Conservation (phyloP, 2,797 vertebrate species). For the Mormyrops attenuatus region DNA sequence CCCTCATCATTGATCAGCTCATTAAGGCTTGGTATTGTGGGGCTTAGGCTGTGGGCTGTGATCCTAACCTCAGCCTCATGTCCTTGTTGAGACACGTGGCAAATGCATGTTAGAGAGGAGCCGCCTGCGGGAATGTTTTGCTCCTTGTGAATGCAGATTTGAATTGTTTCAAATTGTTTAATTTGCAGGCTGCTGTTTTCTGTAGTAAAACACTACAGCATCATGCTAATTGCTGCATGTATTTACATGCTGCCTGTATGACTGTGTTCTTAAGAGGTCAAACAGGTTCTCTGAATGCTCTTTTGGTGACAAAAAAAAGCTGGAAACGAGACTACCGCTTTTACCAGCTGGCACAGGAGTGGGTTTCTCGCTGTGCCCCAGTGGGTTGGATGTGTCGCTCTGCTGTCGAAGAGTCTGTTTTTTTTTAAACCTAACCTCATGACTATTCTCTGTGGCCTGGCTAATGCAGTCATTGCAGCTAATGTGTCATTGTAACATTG, state of each 20-base stretch:
- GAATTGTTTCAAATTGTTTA: not conserved
- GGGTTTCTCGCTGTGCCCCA: not conserved
- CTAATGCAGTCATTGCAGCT: not conserved
- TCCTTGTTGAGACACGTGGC: not conserved
- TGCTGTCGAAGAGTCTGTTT: not conserved
- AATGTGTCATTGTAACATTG: slow-evolving; percentile 15
- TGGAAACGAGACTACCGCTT: not conserved
- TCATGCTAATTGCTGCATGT: not conserved
- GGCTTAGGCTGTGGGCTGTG: not conserved
- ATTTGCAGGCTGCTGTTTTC: not conserved
- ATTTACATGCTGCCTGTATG: not conserved
- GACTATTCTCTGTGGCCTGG: not conserved
- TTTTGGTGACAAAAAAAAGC: not conserved
- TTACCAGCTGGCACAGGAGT: not conserved
- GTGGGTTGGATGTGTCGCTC: not conserved
- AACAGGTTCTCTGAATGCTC: not conserved
- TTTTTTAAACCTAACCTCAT: not conserved
- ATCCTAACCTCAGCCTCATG: not conserved
- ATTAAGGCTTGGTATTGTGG: not conserved
- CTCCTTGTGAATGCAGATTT: not conserved
- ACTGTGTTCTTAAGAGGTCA: not conserved
- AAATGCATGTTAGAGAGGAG: not conserved
- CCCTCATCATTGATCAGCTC: not conserved
- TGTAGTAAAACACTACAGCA: not conserved
- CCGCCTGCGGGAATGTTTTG: not conserved